Evolutionary conservation across 2,113 vertebrate genomes (phyloP).

Genomic region (Corvus cornix): DNA sequence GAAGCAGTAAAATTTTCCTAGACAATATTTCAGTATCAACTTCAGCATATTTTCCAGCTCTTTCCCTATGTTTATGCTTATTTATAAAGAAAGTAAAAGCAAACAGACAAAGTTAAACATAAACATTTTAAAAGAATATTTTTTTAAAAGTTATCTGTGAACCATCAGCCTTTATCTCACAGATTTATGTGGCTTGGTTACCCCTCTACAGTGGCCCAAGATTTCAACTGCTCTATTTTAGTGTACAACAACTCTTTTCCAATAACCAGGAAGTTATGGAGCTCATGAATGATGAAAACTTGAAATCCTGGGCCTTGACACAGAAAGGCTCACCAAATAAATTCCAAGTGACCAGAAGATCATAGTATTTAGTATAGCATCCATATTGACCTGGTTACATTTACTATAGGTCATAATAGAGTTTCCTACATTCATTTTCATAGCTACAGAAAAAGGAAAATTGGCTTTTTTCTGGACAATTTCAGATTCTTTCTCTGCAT

Average conservation of each 20-base stretch:
- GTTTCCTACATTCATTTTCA: neutral
- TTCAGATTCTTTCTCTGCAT: neutral
- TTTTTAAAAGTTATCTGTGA: neutral
- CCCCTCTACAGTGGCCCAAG: neutral
- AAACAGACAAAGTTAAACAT: neutral
- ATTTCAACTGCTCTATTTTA: neutral
- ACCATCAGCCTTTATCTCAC: neutral
- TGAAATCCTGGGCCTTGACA: neutral
- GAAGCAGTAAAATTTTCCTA: neutral
- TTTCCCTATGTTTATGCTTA: accelerated
- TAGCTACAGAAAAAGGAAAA: neutral
- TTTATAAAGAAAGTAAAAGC: neutral
- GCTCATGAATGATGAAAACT: neutral
- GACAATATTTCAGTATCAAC: neutral
- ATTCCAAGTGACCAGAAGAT: neutral
- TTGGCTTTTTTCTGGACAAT: neutral
- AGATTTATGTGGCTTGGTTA: neutral
- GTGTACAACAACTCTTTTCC: neutral
- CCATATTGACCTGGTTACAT: neutral
- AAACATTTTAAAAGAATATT: accelerated
- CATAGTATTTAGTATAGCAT: neutral
- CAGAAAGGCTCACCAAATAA: neutral
- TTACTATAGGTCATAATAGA: neutral
- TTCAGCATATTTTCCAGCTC: neutral
- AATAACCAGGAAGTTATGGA: neutral